Evolutionary conservation across 53 echinoderm and acorn worm genomes (phyloP).

Genomic region (Holothuria scabra): DNA sequence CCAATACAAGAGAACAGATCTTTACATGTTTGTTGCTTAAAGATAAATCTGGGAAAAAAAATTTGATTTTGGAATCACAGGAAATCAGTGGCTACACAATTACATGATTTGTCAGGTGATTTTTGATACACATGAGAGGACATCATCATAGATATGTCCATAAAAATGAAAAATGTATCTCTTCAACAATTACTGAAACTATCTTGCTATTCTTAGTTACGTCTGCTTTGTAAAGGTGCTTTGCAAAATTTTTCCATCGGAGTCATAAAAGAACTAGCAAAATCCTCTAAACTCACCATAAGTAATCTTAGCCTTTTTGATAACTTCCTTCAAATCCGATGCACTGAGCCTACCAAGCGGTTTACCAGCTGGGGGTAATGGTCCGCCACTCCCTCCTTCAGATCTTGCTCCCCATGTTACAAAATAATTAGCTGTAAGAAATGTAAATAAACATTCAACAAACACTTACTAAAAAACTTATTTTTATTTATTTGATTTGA

Average conservation of each 20-base stretch:
- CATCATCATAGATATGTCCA: too few species aligned
- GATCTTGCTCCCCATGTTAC: slow-evolving; percentile 96
- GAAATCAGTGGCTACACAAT: too few species aligned
- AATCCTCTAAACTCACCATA: slow-evolving; percentile 71
- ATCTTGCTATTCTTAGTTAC: background rate
- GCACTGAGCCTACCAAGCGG: slow-evolving; percentile 80
- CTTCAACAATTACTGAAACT: background rate
- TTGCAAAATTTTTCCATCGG: background rate
- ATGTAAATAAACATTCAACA: background rate
- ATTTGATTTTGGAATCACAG: too few species aligned
- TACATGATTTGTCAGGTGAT: too few species aligned
- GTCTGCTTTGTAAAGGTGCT: background rate
- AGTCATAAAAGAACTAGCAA: too few species aligned
- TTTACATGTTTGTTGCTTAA: too few species aligned
- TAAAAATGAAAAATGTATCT: too few species aligned
- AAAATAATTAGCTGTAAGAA: slow-evolving; percentile 64
- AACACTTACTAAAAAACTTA: too few species aligned
- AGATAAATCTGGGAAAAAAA: too few species aligned
- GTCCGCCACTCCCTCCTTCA: slow-evolving; percentile 67
- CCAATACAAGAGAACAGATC: too few species aligned
- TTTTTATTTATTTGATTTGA: too few species aligned
- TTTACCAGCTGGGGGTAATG: slow-evolving; percentile 89
- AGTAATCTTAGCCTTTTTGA: slow-evolving; percentile 90
- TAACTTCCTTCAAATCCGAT: slow-evolving; percentile 94
- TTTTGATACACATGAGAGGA: too few species aligned